Evolutionary conservation across 2,888 invertebrate genomes (phyloP), one percentile per base, ranked within the genome.

Genomic region (Caenorhabditis japonica): DNA sequence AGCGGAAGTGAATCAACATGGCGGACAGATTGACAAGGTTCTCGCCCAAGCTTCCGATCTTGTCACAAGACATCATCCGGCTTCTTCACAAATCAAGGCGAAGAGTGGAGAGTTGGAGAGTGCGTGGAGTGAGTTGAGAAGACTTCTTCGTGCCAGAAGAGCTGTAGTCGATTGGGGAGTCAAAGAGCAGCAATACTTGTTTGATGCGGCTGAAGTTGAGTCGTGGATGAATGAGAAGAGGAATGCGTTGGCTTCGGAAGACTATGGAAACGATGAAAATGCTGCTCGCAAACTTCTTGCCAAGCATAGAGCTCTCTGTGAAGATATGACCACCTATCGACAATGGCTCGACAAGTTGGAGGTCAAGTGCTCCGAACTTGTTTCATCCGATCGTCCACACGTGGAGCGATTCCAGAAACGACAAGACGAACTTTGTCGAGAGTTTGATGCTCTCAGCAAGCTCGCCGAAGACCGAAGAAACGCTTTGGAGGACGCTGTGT

Each of bases 261-360:
- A 95, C 88, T 93, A 92, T 75, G 95, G 95, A n/a, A 90, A 93
- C 51, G 95, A 96, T 88, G 91, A 94, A 34, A 94, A 94, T 85
- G 92, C 94, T 0, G 94, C 95, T 17, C 94, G 95, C 38, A 95
- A 95, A 89, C 90, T 97, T 43, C 90, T 97, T 17, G 95, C 96
- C 0, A 94, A 94, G 88, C 96, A 97, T 88, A 97, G 97, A 91
- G 93, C 93, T 86, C 74, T 87, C 27, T 79, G 82, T 62, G 81
- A 81, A 27, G 87, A 87, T 58, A 84, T 87, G 84, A 47, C 58
- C 10, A 76, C 81, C 7, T 84, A 85, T 64, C 71, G 76, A 43
- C 76, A 81, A 49, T 80, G 80, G 81, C 60, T 83, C n/a, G 80
- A 79, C 19, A 75, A 77, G 38, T 64, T 83, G 27, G 76, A 75